Base-by-base conservation (phyloP, 37 sponge, comb jelly and placozoan species). In the Chondrosia reniformis region DNA sequence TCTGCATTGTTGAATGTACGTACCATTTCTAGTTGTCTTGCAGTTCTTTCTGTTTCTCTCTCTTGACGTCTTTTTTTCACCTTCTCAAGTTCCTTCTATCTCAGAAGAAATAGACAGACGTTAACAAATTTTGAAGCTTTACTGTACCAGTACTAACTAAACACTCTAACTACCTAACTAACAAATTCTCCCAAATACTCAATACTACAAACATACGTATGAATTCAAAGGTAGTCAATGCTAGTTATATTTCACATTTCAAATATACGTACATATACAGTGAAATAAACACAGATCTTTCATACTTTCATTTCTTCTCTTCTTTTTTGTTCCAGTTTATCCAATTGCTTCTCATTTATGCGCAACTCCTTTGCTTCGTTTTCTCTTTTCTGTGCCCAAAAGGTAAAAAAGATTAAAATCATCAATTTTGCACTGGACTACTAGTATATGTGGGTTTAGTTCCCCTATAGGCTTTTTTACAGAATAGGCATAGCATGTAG, bases 61-160 rank as follows among this genome's bases (percentile, higher is more conserved):
- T 97, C 94, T 86, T 92, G 41, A 1, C 85, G 75, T 73, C 92
- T 79, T 63, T 80, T 83, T 44, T 92, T 95, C 22, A 91, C 95
- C 63, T 95, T 95, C 79, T 95, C 89, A 41, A 95, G 83, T 74
- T 95, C 95, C 33, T n/a, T n/a, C n/a, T n/a, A 90, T 73, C 84
- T 78, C 17, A 22, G 7, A 19, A 78, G 1, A 36, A 41, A 75
- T 1, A 37, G 21, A 6, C 44, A 43, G 27, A 67, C 54, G 75
- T 32, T 22, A 38, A 22, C n/a, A 19, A 4, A 2, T 76, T 3
- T 3, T 49, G 10, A 49, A 49, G 10, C 61, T 30, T 13, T 59
- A 5, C 61, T 59, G 22, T 49, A 19, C 15, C 52, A 49, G 52
- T 49, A 49, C 15, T 49, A 49, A 49, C 15, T 49, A 49, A n/a